phyloP scores from a whole-genome alignment of 2,797 vertebrate species.

The Epinephelus awoara region DNA sequence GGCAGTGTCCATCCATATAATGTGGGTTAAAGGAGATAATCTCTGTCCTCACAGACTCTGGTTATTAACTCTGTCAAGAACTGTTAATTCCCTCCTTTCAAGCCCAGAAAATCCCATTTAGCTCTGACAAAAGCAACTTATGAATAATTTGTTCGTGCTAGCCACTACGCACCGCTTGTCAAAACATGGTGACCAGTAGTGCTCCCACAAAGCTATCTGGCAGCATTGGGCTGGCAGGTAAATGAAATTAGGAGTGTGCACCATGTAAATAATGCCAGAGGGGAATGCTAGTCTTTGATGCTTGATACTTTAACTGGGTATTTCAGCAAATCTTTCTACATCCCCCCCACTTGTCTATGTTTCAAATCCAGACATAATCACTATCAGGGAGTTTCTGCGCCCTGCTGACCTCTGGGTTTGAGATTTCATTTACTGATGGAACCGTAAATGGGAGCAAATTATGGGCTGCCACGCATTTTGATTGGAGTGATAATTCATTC shows the following conservation, averaged over 20 bases:
- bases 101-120: conserved; percentile 49
- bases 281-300: neutral
- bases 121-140: conserved; percentile 23
- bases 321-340: neutral
- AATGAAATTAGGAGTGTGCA: conserved; percentile 5
- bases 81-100: conserved; percentile 40
- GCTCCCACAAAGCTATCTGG: neutral
- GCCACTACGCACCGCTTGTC: neutral
- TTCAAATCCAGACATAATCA: conserved; percentile 17
- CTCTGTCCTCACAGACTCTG: conserved; percentile 7
- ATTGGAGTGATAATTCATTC: conserved; percentile 49
- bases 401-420: conserved; percentile 37
- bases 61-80: conserved; percentile 38
- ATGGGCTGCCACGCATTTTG: conserved; percentile 28
- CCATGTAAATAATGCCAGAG: conserved; percentile 1
- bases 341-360: conserved; percentile 9
- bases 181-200: conserved; percentile 7
- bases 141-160: conserved; percentile 19
- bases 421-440: conserved; percentile 30
- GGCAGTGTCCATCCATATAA: conserved; percentile 38
- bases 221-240: neutral
- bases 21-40: neutral
- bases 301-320: neutral
- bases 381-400: neutral
- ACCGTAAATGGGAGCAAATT: conserved; percentile 38